phyloP scores from a whole-genome alignment of 37 sponge, comb jelly and placozoan genomes.

The Hexactinellida sp. region DNA sequence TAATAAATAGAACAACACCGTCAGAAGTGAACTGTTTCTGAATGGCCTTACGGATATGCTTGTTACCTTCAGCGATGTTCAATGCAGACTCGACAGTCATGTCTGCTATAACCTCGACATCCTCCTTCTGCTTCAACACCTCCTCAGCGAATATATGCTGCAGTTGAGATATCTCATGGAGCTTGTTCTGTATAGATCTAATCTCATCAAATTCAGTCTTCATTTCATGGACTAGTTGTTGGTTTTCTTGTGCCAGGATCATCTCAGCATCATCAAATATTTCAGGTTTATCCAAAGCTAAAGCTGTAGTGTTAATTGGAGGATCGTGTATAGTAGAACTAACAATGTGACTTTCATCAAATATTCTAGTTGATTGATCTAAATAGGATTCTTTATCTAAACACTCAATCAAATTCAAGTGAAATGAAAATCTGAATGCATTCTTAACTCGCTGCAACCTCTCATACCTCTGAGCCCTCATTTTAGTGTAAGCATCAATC shows the following conservation, averaged over 20 bases:
- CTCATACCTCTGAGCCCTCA: not conserved
- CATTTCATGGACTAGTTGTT: conserved; percentile 6
- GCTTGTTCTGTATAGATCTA: not conserved
- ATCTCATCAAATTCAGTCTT: conserved; percentile 11
- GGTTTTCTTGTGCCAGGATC: not conserved
- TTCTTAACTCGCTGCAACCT: not conserved
- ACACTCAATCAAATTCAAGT: not conserved
- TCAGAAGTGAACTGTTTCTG: conserved; percentile 12
- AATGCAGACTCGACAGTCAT: not conserved
- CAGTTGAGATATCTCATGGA: not conserved
- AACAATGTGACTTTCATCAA: not conserved
- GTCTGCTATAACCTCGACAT: not conserved
- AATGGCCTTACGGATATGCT: not conserved
- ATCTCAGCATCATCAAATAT: not conserved
- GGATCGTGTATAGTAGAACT: not conserved
- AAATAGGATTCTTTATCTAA: not conserved
- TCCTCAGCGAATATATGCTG: conserved; percentile 8
- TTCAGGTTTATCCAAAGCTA: not conserved
- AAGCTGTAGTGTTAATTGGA: not conserved
- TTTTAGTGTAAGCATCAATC: not conserved
- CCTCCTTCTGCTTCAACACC: not conserved
- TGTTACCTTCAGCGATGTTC: not conserved
- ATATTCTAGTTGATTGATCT: not conserved
- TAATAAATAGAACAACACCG: not conserved
- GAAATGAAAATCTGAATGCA: not conserved